Conservation (phyloP, 2,113 vertebrate genomes). For the Indicator indicator region DNA sequence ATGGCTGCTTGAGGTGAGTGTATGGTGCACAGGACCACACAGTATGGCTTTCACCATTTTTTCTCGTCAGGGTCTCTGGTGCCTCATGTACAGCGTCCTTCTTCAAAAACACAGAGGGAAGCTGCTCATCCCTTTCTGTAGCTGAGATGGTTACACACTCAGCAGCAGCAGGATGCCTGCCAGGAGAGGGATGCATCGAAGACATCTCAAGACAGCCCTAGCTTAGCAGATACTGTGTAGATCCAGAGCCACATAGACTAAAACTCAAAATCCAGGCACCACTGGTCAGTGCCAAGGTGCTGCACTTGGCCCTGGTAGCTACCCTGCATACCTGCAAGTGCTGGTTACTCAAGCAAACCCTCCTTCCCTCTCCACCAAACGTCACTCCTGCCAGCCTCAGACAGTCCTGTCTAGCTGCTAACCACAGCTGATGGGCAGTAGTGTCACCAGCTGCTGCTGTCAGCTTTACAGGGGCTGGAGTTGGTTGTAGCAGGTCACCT, state of each 20-base stretch:
- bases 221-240: neutral
- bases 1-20: neutral
- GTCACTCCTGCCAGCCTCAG: accelerated
- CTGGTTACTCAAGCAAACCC: neutral
- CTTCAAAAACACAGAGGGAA: neutral
- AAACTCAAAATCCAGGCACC: neutral
- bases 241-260: neutral
- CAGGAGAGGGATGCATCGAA: accelerated
- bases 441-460: accelerated
- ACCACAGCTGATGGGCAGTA: neutral
- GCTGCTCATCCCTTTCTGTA: neutral
- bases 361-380: neutral
- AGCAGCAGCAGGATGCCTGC: neutral
- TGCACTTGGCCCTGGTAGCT: neutral
- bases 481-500: accelerated
- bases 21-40: too few species aligned
- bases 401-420: neutral
- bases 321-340: accelerated
- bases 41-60: neutral
- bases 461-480: neutral
- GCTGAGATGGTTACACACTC: neutral
- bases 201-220: neutral
- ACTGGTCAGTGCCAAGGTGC: neutral
- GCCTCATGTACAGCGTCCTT: neutral
- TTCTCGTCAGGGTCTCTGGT: neutral